phyloP scores from a whole-genome alignment of 1,140 invertebrate genomes.

The Papilio glaucus region DNA sequence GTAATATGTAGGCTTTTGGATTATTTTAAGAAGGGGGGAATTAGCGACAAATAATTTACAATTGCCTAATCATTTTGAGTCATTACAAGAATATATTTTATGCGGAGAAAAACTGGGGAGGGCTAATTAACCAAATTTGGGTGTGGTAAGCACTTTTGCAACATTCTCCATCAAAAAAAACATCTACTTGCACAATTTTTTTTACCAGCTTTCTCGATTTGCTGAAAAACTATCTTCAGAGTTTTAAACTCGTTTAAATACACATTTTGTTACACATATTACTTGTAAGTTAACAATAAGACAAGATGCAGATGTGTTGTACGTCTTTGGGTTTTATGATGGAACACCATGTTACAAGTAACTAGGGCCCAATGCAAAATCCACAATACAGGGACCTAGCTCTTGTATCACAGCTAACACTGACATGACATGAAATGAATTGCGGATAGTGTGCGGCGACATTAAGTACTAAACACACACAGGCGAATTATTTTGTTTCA shows the following conservation, averaged over 20 bases:
- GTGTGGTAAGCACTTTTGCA: not conserved
- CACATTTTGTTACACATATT: not conserved
- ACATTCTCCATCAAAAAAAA: not conserved
- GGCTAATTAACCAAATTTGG: not conserved
- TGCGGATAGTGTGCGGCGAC: slow-evolving; percentile 37
- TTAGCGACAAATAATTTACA: not conserved
- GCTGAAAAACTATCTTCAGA: not conserved
- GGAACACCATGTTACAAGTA: not conserved
- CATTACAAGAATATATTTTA: not conserved
- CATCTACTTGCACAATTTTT: not conserved
- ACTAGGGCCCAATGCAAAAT: not conserved
- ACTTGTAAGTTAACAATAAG: not conserved
- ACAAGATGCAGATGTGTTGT: not conserved
- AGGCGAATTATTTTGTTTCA: slow-evolving; percentile 54
- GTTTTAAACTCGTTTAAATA: not conserved
- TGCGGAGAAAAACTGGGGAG: not conserved
- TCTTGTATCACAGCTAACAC: not conserved
- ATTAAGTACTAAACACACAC: slow-evolving; percentile 66
- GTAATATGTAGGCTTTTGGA: slow-evolving; percentile 36
- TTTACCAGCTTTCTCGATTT: not conserved
- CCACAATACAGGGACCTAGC: not conserved
- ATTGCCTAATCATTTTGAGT: not conserved
- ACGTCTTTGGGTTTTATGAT: not conserved
- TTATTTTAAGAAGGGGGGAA: not conserved
- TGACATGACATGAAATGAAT: slow-evolving; percentile 16